Base-by-base conservation (phyloP, 2,888 invertebrate genomes). In the Scaptomyza caliginosa region DNA sequence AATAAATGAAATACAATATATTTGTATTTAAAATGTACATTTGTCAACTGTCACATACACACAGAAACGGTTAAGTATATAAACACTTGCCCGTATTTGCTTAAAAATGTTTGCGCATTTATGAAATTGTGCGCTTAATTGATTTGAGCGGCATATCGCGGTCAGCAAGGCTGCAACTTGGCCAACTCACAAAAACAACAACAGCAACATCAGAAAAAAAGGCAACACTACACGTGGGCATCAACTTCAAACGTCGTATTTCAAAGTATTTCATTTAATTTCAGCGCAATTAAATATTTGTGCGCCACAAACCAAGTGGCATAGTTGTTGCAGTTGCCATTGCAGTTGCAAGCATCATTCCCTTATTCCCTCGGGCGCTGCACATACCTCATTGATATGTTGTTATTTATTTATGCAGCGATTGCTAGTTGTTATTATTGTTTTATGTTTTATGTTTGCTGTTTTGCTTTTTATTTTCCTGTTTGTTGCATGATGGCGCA, bases 221-320 rank as follows among this genome's bases (percentile, higher is more conserved):
- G 13, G 7, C 32, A 32, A 34, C 28, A 52, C 11, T 34, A 26
- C 36, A n/a, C 8, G 11, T 10, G 6, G 13, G 63, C 28, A 46
- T 5, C 36, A 60, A 52, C 32, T 16, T 36, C 39, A 55, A 62
- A 64, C 40, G 28, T 32, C 55, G 23, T 34, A 19, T 11, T 21
- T 39, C 46, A 54, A 60, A 55, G 45, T 36, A 54, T 80, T 84
- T 68, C 49, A 69, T 77, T 80, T 70, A 50, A 70, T 74, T 79
- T 67, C 73, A 79, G 54, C 67, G 68, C 67, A 86, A 83, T 88
- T 88, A 80, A 82, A 82, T 83, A 70, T 86, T 76, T 83, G 68
- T 66, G 42, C 52, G 55, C 62, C 70, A 46, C 66, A 82, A 16
- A 56, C 60, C 51, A 64, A 82, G 54, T 54, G 64, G 50, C 17